A percentile compares a stretch with the other conserved stretches of the same genome.
These are phyloP conservation scores for Gymnodraco acuticeps DNA, from an alignment of 2,797 vertebrate species.

Conservation along the genomic window DNA sequence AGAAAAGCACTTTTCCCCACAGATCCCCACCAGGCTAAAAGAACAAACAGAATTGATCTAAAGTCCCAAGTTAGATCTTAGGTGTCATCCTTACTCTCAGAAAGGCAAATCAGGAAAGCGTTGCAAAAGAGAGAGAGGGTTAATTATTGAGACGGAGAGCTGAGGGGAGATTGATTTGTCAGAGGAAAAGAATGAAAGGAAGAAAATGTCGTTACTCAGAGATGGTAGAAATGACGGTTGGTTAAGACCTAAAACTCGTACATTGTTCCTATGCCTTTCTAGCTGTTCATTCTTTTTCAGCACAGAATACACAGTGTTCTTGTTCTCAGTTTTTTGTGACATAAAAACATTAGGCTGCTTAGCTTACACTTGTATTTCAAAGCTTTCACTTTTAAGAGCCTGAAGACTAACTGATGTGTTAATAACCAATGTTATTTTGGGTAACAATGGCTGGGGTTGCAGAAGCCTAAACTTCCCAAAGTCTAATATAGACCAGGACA, in stretches of 20 bases:
- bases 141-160: constrained; percentile 29
- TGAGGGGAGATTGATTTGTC: constrained; percentile 15
- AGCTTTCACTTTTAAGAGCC: no score
- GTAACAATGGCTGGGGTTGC: neutral
- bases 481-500: neutral
- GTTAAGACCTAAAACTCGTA: neutral
- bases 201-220: neutral
- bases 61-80: constrained; percentile 33
- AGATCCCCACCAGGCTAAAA: constrained; percentile 23
- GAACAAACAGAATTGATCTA: constrained; percentile 40
- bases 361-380: no score
- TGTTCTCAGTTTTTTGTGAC: neutral
- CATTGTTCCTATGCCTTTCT: neutral
- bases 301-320: neutral
- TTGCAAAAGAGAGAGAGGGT: constrained; percentile 13
- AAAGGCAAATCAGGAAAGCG: constrained; percentile 30
- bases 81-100: constrained; percentile 35
- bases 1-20: constrained; percentile 51
- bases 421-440: no score
- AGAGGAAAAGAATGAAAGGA: constrained; percentile 7
- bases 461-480: neutral
- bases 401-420: no score
- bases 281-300: neutral
- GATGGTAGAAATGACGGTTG: neutral
- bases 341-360: no score